Evolutionary conservation across 2,113 vertebrate species (phyloP), one percentile per base, ranked within the genome.

Genomic region (Macquaria australasica): DNA sequence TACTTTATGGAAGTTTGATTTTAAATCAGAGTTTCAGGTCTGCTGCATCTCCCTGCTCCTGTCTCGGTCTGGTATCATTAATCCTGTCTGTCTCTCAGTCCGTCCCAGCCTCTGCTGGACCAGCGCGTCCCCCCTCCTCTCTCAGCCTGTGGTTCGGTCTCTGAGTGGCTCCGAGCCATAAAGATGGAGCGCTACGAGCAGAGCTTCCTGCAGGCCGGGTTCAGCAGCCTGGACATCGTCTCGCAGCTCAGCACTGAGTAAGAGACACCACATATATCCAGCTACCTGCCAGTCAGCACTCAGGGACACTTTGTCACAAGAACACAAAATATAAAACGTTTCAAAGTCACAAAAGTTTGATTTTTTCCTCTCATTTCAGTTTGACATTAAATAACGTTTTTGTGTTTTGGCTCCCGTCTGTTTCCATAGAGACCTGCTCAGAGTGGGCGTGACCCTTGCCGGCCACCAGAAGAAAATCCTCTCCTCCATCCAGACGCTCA

Each of bases 381-480:
- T 2, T 10, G 8, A 41, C 41, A 41, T 43, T 3, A 3, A 43
- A 11, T 43, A 48, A 15, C 16, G 4, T 48, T 48, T 6, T 5
- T 48, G 45, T 48, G 15, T 48, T 48, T 50, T 50, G 48, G 16
- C 48, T 50, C 48, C 5, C 9, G 0, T 79, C 31, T 93, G 74
- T 95, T 83, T 84, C 67, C 88, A 25, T 93, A 99, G 98, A 94
- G 98, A 99, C 92, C 97, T 99, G 81, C 95, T 99, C 92, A 96
- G 98, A 95, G 98, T 98, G 96, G 98, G 98, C 23, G 97, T 99
- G 88, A 99, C 98, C 84, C 95, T 99, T 79, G 98, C 98, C 1
- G 98, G 98, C 53, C 98, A 99, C 92, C 98, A 99, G 93, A 99
- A 98, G 96, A 99, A 99, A 90, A 98, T 99, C 82, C 95, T 99